Evolutionary conservation across 2,113 vertebrate genomes (phyloP), one percentile per base, ranked within the genome.

Genomic region (Leptosomus discolor): DNA sequence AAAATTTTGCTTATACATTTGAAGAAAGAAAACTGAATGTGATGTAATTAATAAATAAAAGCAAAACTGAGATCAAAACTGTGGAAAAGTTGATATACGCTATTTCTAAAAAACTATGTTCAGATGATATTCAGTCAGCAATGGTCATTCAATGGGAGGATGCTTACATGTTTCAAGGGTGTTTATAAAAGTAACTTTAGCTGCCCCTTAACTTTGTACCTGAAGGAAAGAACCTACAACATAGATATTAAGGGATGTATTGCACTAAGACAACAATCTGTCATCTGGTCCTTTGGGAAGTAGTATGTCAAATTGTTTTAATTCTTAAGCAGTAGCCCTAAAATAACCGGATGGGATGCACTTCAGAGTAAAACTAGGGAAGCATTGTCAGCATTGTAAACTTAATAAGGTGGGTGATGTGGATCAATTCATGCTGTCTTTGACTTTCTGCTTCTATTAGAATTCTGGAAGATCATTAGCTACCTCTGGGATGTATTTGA

Each of bases 381-480:
- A 94, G 80, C 43, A 17, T 13, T 85, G 82, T 95, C 96, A 96
- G 89, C 74, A 53, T 56, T 92, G 89, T 94, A 94, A 97, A 92
- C 94, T 95, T 98, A 97, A 97, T 96, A 97, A 94, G 95, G 83
- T 95, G 60, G 97, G 80, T 95, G 94, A 97, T 96, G 93, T 95
- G 94, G 96, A 97, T 98, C 98, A 97, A 97, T 98, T 97, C 90
- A 45, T 94, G 88, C 92, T 97, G 97, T 97, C 98, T 97, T 98
- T 98, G 98, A 98, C 98, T 98, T 98, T 97, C 97, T 97, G 95
- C 94, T 97, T 97, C 96, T 95, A 63, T 97, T 97, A 96, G 92
- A 98, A 97, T 98, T 98, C 97, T 97, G 82, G 95, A 95, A 97
- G 96, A 97, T 98, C 97, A 96, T 98, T 98, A 98, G 90, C 90